Conservation (phyloP, 2,888 invertebrate genomes). For the Chrysodeixis includens region DNA sequence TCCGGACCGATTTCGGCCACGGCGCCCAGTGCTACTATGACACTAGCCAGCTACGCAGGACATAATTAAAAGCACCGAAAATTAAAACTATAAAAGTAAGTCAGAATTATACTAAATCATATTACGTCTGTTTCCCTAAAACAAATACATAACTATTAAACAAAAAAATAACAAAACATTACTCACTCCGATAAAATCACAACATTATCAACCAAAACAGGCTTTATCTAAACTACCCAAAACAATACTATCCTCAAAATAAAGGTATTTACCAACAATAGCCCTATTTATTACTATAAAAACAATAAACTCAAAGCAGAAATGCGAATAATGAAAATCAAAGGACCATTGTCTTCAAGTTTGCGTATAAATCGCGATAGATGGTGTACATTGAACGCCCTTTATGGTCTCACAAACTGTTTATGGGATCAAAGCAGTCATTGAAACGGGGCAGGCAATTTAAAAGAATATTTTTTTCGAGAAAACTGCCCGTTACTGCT, state of each 20-base stretch:
- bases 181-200: slow-evolving; percentile 2
- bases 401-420: slow-evolving; percentile 42
- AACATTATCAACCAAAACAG: slow-evolving; percentile 31
- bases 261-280: slow-evolving; percentile 34
- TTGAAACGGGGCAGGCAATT: slow-evolving; percentile 16
- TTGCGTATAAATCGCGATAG: slow-evolving; percentile 49
- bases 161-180: background rate
- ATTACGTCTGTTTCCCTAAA: too few species aligned
- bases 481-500: slow-evolving; percentile 9
- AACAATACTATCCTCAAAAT: slow-evolving; percentile 14
- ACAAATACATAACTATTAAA: too few species aligned
- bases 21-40: too few species aligned
- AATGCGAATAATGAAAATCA: slow-evolving; percentile 58
- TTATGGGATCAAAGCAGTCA: slow-evolving; percentile 39
- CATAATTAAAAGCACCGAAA: too few species aligned
- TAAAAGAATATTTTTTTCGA: slow-evolving; percentile 20
- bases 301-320: slow-evolving; percentile 53
- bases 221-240: slow-evolving; percentile 4
- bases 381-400: slow-evolving; percentile 35
- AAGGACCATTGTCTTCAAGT: slow-evolving; percentile 54
- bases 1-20: too few species aligned
- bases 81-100: too few species aligned
- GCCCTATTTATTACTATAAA: slow-evolving; percentile 51
- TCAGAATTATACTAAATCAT: too few species aligned
- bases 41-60: too few species aligned